Evolutionary conservation across 1,140 invertebrate genomes (phyloP).

Genomic region (Oncopodura yosiiana): DNA sequence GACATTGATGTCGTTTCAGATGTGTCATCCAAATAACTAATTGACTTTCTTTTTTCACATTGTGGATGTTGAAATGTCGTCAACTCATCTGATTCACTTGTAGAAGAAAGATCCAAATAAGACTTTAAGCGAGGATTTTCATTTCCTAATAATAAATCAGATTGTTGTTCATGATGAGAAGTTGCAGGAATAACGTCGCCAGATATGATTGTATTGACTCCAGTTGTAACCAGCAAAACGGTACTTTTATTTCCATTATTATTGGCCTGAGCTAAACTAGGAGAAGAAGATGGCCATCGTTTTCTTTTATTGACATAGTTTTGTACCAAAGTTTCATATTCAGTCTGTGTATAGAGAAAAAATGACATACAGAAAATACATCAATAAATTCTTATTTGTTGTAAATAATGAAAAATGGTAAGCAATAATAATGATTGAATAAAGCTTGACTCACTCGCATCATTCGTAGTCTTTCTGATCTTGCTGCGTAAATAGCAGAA

Average conservation of each 20-base stretch:
- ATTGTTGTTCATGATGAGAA: not conserved
- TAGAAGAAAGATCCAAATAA: constrained; percentile 2
- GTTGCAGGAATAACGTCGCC: constrained; percentile 14
- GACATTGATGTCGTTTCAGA: constrained; percentile 14
- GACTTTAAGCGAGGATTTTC: constrained; percentile 4
- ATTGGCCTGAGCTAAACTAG: not conserved
- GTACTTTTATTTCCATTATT: not conserved
- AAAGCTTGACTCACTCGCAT: constrained; percentile 27
- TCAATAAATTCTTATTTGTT: not conserved
- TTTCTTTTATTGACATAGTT: constrained; percentile 4
- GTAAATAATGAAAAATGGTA: not conserved
- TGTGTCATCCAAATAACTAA: constrained; percentile 8
- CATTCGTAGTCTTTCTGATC: constrained; percentile 24
- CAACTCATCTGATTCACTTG: not conserved
- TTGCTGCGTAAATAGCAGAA: constrained; percentile 19
- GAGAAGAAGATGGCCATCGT: not conserved
- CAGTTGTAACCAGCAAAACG: not conserved
- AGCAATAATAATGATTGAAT: no score
- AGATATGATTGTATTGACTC: constrained; percentile 24
- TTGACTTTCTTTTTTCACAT: not conserved
- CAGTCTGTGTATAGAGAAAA: constrained; percentile 4
- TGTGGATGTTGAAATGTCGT: not conserved
- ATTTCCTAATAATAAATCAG: not conserved
- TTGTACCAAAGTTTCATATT: constrained; percentile 25
- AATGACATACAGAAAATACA: not conserved